These are phyloP conservation scores for Peromyscus maniculatus DNA, from an alignment of 2,113 vertebrate species.

Conservation along the genomic window DNA sequence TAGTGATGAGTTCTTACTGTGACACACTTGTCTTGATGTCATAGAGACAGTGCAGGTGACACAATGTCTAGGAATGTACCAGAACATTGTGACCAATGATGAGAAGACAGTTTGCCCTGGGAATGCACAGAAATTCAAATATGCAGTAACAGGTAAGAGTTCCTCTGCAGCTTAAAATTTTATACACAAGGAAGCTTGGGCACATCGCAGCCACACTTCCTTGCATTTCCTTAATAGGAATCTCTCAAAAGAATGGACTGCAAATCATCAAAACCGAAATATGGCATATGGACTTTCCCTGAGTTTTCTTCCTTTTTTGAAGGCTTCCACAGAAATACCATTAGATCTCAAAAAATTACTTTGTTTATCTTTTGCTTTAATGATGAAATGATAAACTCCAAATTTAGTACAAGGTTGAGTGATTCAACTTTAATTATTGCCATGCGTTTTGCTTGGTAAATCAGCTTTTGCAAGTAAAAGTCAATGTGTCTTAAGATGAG, in stretches of 20 bases:
- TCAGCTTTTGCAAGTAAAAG: slow-evolving; percentile 3
- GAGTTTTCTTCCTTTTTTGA: background rate
- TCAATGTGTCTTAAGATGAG: background rate
- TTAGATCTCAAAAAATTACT: background rate
- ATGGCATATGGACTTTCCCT: background rate
- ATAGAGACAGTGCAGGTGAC: background rate
- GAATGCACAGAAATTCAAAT: background rate
- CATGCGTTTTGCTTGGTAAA: background rate
- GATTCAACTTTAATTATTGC: background rate
- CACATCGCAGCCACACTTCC: background rate
- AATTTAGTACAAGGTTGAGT: background rate
- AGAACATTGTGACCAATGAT: background rate
- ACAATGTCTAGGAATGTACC: background rate
- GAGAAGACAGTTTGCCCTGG: background rate
- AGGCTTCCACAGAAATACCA: background rate
- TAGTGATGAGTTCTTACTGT: background rate
- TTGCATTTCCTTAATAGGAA: background rate
- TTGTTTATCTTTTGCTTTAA: background rate
- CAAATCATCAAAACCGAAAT: background rate
- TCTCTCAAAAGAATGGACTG: background rate
- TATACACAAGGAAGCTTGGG: background rate
- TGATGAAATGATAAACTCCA: background rate
- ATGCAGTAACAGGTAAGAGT: background rate
- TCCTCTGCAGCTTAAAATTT: background rate
- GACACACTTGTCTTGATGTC: background rate